phyloP scores from a whole-genome alignment of 2,113 vertebrate species.

The Chauna torquata region DNA sequence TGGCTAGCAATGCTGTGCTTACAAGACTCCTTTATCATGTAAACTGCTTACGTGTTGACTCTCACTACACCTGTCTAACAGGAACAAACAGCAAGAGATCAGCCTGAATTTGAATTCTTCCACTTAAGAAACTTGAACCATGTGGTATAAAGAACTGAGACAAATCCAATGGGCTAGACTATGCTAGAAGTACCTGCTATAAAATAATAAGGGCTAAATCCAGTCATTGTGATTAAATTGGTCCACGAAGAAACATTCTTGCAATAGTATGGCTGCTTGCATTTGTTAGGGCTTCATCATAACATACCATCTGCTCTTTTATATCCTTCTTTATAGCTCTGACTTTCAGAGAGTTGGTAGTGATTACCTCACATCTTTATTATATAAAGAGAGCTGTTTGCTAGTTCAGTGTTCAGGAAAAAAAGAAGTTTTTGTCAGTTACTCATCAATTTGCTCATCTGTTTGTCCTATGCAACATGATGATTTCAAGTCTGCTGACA shows the following conservation, averaged over 20 bases:
- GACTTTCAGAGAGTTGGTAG: constrained; percentile 19
- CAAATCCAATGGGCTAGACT: not conserved
- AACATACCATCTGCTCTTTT: constrained; percentile 31
- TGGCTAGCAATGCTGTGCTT: not conserved
- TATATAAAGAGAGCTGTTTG: constrained; percentile 54
- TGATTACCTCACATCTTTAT: constrained; percentile 59
- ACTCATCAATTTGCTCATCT: constrained; percentile 73
- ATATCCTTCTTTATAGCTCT: constrained; percentile 33
- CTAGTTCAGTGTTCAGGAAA: constrained; percentile 29
- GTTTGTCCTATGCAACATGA: constrained; percentile 67
- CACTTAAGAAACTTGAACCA: not conserved
- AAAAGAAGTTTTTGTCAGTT: constrained; percentile 62
- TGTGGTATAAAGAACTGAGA: not conserved
- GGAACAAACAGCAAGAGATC: not conserved
- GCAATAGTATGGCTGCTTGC: not conserved
- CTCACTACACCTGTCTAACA: not conserved
- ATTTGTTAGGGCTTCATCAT: not conserved
- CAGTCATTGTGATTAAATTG: not conserved
- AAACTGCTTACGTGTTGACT: not conserved
- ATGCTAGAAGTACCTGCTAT: not conserved
- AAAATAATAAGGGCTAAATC: not conserved
- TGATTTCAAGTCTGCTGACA: constrained; percentile 70
- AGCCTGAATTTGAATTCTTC: not conserved
- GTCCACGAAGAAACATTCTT: not conserved
- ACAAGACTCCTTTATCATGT: not conserved